Evolutionary conservation across 2,888 invertebrate species (phyloP).

Genomic region (Archips xylosteana): DNA sequence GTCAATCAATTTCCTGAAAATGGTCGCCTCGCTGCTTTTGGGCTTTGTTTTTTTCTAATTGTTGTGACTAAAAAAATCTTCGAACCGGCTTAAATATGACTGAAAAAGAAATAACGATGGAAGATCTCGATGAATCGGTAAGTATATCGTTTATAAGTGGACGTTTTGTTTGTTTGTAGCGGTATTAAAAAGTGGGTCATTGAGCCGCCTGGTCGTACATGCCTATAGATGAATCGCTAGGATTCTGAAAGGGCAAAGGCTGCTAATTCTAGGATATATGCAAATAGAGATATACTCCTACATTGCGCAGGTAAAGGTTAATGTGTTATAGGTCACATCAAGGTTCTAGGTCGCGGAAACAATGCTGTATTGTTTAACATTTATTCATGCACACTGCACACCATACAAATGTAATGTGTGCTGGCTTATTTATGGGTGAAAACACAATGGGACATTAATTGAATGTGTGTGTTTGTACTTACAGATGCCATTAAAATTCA

Average conservation of each 20-base stretch:
- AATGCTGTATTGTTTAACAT: not conserved
- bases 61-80: conserved; percentile 52
- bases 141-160: conserved; percentile 50
- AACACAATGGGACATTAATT: not conserved
- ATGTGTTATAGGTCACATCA: conserved; percentile 47
- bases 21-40: conserved; percentile 56
- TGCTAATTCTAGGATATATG: conserved; percentile 14
- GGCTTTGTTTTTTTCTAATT: conserved; percentile 55
- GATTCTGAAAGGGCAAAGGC: conserved; percentile 37
- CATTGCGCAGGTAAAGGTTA: not conserved
- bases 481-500: no score
- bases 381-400: not conserved
- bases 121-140: conserved; percentile 78
- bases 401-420: not conserved
- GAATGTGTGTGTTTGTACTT: not conserved
- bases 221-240: conserved; percentile 44
- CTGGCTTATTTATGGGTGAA: not conserved
- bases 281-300: not conserved
- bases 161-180: conserved; percentile 44
- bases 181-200: conserved; percentile 64
- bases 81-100: conserved; percentile 64
- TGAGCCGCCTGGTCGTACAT: conserved; percentile 58
- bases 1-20: conserved; percentile 57
- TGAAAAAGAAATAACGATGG: conserved; percentile 74
- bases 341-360: conserved; percentile 19